These are phyloP conservation scores for Danionella cerebrum DNA, from an alignment of 2,113 vertebrate genomes.

Conservation along the genomic window DNA sequence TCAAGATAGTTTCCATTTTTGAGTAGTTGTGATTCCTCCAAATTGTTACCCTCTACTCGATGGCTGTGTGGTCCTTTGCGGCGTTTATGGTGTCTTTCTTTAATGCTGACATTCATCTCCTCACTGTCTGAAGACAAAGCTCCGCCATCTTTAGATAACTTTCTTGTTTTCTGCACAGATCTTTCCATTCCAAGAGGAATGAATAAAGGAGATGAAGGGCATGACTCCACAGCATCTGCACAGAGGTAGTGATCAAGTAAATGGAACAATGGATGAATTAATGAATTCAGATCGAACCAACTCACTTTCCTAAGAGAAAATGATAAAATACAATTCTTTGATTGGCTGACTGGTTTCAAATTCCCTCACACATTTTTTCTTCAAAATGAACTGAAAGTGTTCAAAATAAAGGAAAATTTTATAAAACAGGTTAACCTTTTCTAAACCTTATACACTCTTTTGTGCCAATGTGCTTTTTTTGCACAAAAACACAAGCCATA, in stretches of 20 bases:
- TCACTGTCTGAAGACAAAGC: conserved; percentile 59
- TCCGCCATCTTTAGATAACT: conserved; percentile 33
- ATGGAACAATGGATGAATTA: too few relatives aligned
- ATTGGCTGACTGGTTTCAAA: too few relatives aligned
- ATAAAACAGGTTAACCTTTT: too few relatives aligned
- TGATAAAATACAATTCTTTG: too few relatives aligned
- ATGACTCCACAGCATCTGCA: conserved; percentile 43
- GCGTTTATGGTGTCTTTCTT: conserved; percentile 45
- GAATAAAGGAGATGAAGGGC: conserved; percentile 61
- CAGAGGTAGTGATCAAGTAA: conserved; percentile 7
- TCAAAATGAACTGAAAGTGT: too few relatives aligned
- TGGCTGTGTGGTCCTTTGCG: conserved; percentile 40
- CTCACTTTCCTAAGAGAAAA: too few relatives aligned
- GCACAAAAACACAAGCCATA: too few relatives aligned
- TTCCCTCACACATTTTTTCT: too few relatives aligned
- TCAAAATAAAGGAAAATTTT: too few relatives aligned
- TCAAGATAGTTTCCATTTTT: conserved; percentile 19
- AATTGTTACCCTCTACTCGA: conserved; percentile 24
- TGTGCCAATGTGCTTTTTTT: too few relatives aligned
- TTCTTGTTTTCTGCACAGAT: conserved; percentile 37
- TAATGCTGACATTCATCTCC: conserved; percentile 31
- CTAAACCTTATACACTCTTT: too few relatives aligned
- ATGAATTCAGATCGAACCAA: not conserved
- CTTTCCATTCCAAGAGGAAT: conserved; percentile 54
- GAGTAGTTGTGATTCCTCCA: conserved; percentile 14